Base-by-base conservation (phyloP, 1,140 invertebrate genomes). In the Drosophila sturtevanti region DNA sequence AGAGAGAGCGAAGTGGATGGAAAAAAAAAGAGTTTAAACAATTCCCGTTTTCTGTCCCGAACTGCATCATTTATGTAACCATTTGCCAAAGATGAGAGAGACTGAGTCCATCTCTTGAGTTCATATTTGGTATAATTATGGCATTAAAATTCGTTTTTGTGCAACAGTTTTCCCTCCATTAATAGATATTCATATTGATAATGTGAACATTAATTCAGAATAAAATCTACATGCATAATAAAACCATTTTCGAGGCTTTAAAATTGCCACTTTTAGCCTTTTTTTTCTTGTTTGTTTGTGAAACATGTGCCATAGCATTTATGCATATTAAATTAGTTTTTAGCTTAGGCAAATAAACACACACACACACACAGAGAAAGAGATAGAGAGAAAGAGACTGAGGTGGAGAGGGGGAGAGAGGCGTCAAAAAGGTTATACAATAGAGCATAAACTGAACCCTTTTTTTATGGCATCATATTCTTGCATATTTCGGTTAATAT, bases 261-360 rank as follows among this genome's bases (percentile, higher is more conserved):
- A 82, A 87, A 79, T 48, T 89, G 72, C 79, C 84, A 79, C 82
- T 89, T 31, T 31, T 4, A 31, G 3, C 4, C 7, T 31, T 4
- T 31, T 31, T 31, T 31, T 31, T 7, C 27, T 31, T 31, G 5
- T 6, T 24, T 24, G 22, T 24, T 44, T 86, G 89, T 87, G 84
- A 89, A 86, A 82, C 82, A 87, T 87, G 82, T 87, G 84, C 79
- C 74, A 31, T 6, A 78, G 82, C 82, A 87, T 87, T 87, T 87
- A 87, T 87, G 82, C 82, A 87, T 87, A 87, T 87, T 89, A 87
- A 89, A 87, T 87, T 89, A 89, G 82, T 56, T 79, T 56, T 77
- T 68, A 68, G 76, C 70, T 81, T 86, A 71, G 74, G 68, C 75
- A 89, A 79, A 82, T 89, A 87, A 89, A 82, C 79, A 78, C 74